Percentiles rank a stretch among this genome's conserved stretches.
Evolutionary conservation across 2,113 vertebrate species (phyloP).

Genomic region (Sinosuthora webbiana): DNA sequence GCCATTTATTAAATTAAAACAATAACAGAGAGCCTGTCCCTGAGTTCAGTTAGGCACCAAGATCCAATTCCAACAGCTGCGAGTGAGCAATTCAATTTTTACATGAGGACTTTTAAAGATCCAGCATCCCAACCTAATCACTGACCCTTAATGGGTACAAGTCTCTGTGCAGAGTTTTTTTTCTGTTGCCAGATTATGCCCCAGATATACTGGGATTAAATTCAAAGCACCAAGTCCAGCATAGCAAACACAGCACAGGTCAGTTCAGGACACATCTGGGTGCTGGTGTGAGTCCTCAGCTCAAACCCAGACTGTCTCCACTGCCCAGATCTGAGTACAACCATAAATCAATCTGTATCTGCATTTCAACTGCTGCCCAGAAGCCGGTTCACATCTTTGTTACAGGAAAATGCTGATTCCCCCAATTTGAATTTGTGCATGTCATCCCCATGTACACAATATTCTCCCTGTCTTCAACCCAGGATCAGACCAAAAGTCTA

Average conservation of each 20-base stretch:
- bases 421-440: background rate
- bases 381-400: background rate
- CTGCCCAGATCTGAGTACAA: background rate
- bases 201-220: background rate
- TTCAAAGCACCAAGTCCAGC: background rate
- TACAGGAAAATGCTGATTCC: background rate
- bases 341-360: background rate
- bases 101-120: background rate
- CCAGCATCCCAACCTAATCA: background rate
- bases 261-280: background rate
- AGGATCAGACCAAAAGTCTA: background rate
- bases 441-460: constrained; percentile 10
- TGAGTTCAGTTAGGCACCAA: background rate
- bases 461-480: constrained; percentile 27
- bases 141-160: background rate
- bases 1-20: background rate
- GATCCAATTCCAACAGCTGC: background rate
- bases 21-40: background rate
- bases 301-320: background rate
- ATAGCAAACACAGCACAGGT: background rate
- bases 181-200: background rate
- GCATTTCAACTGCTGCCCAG: background rate
- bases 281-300: background rate
- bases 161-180: background rate
- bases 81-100: background rate